Conservation (phyloP, 92 coral and sea anemone genomes). For the Bergia puertoricense region DNA sequence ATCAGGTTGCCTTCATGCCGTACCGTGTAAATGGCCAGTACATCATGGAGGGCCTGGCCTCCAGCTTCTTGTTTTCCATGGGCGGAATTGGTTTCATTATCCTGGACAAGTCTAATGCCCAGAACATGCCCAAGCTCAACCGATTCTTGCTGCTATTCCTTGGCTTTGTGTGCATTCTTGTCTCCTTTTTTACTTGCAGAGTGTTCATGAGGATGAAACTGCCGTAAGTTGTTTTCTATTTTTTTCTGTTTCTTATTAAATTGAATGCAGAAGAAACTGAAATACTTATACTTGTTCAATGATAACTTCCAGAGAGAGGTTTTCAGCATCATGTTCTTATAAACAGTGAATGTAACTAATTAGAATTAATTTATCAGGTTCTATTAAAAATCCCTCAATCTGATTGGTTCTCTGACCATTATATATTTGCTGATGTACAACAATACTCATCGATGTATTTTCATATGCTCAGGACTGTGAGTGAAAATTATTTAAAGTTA, state of each 20-base stretch:
- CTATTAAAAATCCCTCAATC: no score
- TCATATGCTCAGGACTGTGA: no score
- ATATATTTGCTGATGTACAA: no score
- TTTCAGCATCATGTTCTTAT: not conserved
- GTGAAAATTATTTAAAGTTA: no score
- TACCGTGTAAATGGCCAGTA: conserved; percentile 99
- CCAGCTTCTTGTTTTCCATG: conserved; percentile 96
- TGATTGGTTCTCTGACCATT: no score
- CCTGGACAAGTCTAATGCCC: conserved; percentile 96
- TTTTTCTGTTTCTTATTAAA: not conserved
- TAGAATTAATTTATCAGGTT: no score
- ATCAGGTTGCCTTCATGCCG: conserved; percentile 99
- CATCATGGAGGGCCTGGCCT: conserved; percentile 99
- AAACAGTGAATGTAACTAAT: not conserved
- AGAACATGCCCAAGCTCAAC: conserved; percentile 93
- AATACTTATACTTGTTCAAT: no score
- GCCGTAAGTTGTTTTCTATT: conserved; percentile 78
- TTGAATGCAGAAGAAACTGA: no score
- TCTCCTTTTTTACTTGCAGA: conserved; percentile 95
- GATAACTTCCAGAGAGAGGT: no score
- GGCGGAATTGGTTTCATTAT: conserved; percentile 98
- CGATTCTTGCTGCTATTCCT: conserved; percentile 84
- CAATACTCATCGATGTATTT: no score
- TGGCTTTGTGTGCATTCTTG: conserved; percentile 87
- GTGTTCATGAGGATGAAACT: conserved; percentile 99